Evolutionary conservation across 1,140 invertebrate genomes (phyloP).

Genomic region (Brachionus plicatilis): DNA sequence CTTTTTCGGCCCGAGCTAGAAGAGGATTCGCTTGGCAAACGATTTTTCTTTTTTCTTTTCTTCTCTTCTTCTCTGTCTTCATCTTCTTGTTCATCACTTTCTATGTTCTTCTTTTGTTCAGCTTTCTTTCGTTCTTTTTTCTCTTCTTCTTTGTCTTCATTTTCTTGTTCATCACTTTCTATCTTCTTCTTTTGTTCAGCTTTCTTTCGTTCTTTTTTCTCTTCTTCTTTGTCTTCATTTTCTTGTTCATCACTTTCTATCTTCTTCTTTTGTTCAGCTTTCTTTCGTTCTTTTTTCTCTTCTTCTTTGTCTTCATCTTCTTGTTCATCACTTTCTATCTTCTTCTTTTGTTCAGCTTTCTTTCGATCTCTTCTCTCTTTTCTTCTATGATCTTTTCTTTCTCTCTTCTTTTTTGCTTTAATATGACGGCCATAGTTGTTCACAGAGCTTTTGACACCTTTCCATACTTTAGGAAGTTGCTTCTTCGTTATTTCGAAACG

Average conservation of each 20-base stretch:
- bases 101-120: too few relatives aligned
- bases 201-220: too few relatives aligned
- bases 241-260: background rate
- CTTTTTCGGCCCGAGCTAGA: too few relatives aligned
- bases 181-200: too few relatives aligned
- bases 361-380: background rate
- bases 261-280: background rate
- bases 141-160: too few relatives aligned
- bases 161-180: too few relatives aligned
- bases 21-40: too few relatives aligned
- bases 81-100: too few relatives aligned
- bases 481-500: background rate
- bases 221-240: background rate
- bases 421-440: background rate
- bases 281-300: background rate
- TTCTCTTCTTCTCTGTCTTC: too few relatives aligned
- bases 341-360: background rate
- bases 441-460: background rate
- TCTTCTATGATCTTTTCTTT: background rate
- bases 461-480: background rate
- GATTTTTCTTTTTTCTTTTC: background rate
- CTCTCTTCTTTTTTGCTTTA: background rate
- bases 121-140: too few relatives aligned
- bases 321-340: background rate
- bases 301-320: background rate